A percentile compares a stretch with the other conserved stretches of the same genome.
Evolutionary conservation across 2,113 vertebrate genomes (phyloP).

Genomic region (Motacilla alba): DNA sequence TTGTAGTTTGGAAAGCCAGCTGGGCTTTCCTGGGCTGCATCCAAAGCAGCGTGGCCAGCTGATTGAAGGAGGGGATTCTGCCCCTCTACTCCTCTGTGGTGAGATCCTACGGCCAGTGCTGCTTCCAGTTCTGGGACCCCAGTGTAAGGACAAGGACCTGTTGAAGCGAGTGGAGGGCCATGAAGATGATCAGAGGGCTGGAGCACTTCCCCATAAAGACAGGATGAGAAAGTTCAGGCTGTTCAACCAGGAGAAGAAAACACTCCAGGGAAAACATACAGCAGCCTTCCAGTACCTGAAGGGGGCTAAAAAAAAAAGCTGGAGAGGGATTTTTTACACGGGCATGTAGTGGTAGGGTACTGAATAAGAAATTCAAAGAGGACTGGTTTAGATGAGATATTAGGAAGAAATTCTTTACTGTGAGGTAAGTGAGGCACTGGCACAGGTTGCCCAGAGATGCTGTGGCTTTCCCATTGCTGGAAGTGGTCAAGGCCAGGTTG

Average conservation of each 20-base stretch:
- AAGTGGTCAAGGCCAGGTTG: not conserved
- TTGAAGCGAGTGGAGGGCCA: not conserved
- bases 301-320: not conserved
- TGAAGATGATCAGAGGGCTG: accelerated
- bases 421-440: not conserved
- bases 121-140: not conserved
- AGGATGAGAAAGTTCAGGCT: not conserved
- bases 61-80: not conserved
- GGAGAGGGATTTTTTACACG: not conserved
- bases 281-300: not conserved
- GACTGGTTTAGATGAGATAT: not conserved
- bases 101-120: not conserved
- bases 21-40: not conserved
- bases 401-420: not conserved
- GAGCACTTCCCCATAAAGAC: not conserved
- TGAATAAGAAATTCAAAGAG: not conserved
- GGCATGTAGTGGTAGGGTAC: not conserved
- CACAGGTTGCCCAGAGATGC: not conserved
- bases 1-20: not conserved
- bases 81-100: not conserved
- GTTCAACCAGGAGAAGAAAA: not conserved
- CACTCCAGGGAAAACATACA: not conserved
- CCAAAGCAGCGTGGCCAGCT: not conserved
- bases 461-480: not conserved
- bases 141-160: not conserved